Base-by-base conservation (phyloP, 2,888 invertebrate genomes). In the Lampropteryx suffumata region DNA sequence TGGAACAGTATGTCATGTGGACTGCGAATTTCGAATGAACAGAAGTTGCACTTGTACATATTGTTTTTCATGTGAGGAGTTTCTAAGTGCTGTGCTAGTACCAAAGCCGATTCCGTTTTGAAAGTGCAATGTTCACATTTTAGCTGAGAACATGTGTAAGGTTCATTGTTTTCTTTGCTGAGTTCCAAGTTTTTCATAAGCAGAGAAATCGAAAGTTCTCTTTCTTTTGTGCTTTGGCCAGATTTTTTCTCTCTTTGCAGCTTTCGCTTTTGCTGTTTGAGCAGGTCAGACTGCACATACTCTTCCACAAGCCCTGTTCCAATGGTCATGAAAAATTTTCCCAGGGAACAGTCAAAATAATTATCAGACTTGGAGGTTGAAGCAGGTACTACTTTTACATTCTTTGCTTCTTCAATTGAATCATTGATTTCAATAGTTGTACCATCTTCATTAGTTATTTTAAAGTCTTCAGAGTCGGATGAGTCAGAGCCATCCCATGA, bases 301-400 rank as follows among this genome's bases (percentile, higher is more conserved):
- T 98, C 98, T 79, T 97, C 97, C 1, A 97, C 98, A 59, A 97
- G 92, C 76, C 96, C 97, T 50, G 96, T 92, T 24, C 98, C 98
- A 64, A 98, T 96, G 73, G 97, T 96, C 83, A 96, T 95, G 71
- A 98, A 95, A 79, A 98, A 97, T 78, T 96, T 96, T 5, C 98
- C 97, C 43, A 97, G 86, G 0, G 97, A 95, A 78, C 95, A 94
- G 61, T 96, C 96, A 77, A 97, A 97, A 76, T 96, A 97, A 57
- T 94, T 94, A 54, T 92, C 90, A 39, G 92, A 81, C 67, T 92
- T 93, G 50, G 70, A 68, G 21, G 77, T 73, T 57, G 80, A 77
- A 24, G 76, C 78, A 28, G 69, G 64, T 34, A 69, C 71, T 37
- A 85, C 69, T 21, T 82, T 81, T 21, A 91, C 82, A 46, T 84